These are phyloP conservation scores for human (Homo sapiens) DNA, from an alignment of 2,113 vertebrate genomes.

Conservation along the genomic window GRCh38 chr12:113645501-113646000, in stretches of 20 bases:
- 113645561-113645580: fast-evolving
- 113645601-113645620: background rate
- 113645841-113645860: slow-evolving; percentile 38
- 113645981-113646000: background rate
- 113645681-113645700: slow-evolving; percentile 10
- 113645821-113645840: slow-evolving; percentile 70
- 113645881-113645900: background rate
- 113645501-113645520: fast-evolving
- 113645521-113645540: fast-evolving
- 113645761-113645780: slow-evolving; percentile 80
- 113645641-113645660: fast-evolving
- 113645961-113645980: background rate
- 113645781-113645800: slow-evolving; percentile 76
- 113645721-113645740: slow-evolving; percentile 73
- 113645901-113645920: background rate
- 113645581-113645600: background rate
- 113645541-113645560: background rate
- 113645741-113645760: slow-evolving; percentile 80
- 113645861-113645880: slow-evolving; percentile 18
- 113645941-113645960: background rate
- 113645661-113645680: background rate
- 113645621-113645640: fast-evolving
- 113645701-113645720: slow-evolving; percentile 51
- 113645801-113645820: slow-evolving; percentile 80
- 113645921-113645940: background rate